Evolutionary conservation across 2,113 vertebrate genomes (phyloP), one percentile per base, ranked within the genome.

Genomic region (Bos taurus): DNA sequence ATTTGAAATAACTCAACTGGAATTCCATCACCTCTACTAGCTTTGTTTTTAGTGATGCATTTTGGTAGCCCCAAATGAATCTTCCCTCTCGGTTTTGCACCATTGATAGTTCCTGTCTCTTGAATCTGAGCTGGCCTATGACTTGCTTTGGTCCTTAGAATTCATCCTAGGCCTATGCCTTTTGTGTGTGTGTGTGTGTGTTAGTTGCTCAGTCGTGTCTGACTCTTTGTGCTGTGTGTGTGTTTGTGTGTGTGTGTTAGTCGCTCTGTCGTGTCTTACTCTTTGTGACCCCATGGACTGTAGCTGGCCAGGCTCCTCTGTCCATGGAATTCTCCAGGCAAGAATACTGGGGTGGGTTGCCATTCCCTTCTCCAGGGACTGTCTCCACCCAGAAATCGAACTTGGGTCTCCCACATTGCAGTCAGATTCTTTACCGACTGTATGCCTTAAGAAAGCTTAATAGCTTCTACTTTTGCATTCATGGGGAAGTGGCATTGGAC

Each of bases 251-350:
- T 9, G 16, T 67, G 33, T 36, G 33, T 67, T n/a, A 67, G 33
- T 67, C 0, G 17, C 19, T 71, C 19, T 36, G n/a, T 40, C 0
- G 0, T 71, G 64, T 36, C n/a, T 71, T 36, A 71, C 4, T 21
- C 64, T 71, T 36, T 71, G 5, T 71, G 10, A 71, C n/a, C 19
- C n/a, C 67, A 71, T 23, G n/a, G n/a, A 71, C 19, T 40, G 67
- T 71, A 40, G n/a, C n/a, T 40, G 9, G 67, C n/a, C n/a, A 71
- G n/a, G n/a, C 67, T 40, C 10, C 67, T 40, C 67, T 71, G n/a
- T 71, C 67, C 67, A 40, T 23, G n/a, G 67, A 40, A 71, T 71
- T 71, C 67, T 71, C 67, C 11, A 71, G 67, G 67, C n/a, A 71
- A 23, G n/a, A 23, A 40, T 40, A 71, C 67, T 71, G n/a, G n/a